phyloP scores from a whole-genome alignment of 1,140 invertebrate genomes.

The Littorina saxatilis region DNA sequence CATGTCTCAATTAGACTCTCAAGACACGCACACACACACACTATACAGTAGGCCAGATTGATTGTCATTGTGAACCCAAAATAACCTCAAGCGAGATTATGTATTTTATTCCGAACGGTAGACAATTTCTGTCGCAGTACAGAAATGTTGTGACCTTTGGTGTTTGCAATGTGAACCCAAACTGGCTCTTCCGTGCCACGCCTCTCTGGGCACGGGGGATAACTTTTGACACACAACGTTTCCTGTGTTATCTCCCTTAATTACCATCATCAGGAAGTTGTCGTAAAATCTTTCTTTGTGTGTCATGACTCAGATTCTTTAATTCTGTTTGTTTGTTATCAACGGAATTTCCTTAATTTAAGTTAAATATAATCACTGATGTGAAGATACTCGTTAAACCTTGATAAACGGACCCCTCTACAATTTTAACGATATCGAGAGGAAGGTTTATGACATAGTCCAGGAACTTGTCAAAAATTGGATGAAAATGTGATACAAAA shows the following conservation, averaged over 20 bases:
- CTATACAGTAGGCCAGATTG: no score
- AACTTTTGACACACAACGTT: background rate
- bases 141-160: background rate
- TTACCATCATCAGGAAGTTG: background rate
- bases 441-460: background rate
- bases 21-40: no score
- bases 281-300: background rate
- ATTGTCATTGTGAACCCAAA: no score
- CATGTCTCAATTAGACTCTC: no score
- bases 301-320: no score
- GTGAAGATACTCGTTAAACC: background rate
- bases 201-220: background rate
- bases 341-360: no score
- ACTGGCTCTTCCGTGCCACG: no score
- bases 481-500: conserved; percentile 27
- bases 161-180: no score
- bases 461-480: conserved; percentile 38
- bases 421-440: background rate
- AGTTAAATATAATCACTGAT: background rate
- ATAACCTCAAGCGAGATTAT: background rate
- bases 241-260: background rate
- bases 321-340: no score
- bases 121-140: background rate
- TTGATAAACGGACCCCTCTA: no score
- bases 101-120: background rate